Percentiles rank a stretch among this genome's conserved stretches.
Evolutionary conservation across 2,113 vertebrate genomes (phyloP).

Genomic region (Urocitellus parryii): DNA sequence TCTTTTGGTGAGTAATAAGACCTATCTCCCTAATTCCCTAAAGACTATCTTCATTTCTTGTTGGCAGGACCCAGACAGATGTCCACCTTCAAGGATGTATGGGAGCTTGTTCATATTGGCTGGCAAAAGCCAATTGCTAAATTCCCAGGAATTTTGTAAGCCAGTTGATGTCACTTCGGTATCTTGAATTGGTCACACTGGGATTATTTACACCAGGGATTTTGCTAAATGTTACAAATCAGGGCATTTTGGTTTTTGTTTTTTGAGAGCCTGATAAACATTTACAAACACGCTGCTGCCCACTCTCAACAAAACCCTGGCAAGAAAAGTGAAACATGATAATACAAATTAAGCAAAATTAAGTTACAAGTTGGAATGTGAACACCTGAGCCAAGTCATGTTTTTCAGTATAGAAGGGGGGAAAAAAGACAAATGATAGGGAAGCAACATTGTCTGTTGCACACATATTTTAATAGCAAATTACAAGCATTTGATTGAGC

Average conservation of each 20-base stretch:
- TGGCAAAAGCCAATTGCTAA: neutral
- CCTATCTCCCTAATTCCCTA: neutral
- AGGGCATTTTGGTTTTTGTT: neutral
- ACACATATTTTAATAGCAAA: neutral
- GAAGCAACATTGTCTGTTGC: neutral
- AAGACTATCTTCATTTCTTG: neutral
- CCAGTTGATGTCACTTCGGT: neutral
- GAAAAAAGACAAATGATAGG: neutral
- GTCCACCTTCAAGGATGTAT: neutral
- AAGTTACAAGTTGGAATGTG: neutral
- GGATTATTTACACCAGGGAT: neutral
- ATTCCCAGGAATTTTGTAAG: constrained; percentile 19
- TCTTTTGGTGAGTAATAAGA: neutral
- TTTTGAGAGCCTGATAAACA: constrained; percentile 40
- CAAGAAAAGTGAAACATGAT: neutral
- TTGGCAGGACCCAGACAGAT: neutral
- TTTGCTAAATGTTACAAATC: neutral
- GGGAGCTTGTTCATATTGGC: neutral
- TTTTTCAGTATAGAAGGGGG: neutral
- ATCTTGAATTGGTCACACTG: neutral
- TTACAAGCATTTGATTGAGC: neutral
- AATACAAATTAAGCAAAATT: neutral
- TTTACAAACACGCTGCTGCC: neutral
- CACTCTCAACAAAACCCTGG: neutral
- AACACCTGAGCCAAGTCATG: neutral